Percentiles rank a stretch among this genome's conserved stretches.
Conservation (phyloP, 2,113 vertebrate genomes). For the Oxyruncus cristatus region DNA sequence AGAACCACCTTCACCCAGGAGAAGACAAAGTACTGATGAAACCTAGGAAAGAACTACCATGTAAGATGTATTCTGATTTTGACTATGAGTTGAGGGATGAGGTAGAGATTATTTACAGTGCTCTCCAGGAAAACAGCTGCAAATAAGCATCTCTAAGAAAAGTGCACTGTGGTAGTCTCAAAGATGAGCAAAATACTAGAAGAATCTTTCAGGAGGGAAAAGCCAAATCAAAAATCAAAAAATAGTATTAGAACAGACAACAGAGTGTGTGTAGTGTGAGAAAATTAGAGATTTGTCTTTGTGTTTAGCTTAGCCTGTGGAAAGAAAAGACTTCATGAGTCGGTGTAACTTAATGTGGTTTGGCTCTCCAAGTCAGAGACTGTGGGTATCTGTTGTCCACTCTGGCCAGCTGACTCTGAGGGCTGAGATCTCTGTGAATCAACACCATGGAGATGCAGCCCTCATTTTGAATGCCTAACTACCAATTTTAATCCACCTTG, state of each 20-base stretch:
- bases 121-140: not conserved
- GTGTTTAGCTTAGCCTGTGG: not conserved
- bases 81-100: not conserved
- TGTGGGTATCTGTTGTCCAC: not conserved
- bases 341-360: not conserved
- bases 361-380: not conserved
- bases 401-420: not conserved
- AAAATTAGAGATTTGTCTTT: not conserved
- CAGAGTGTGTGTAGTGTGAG: rapidly evolving
- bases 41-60: not conserved
- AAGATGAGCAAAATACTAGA: not conserved
- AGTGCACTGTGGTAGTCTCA: not conserved
- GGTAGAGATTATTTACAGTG: not conserved
- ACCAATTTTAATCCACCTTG: not conserved
- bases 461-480: not conserved
- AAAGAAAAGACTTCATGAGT: not conserved
- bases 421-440: not conserved
- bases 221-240: not conserved
- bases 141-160: not conserved
- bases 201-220: not conserved
- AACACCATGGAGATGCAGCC: not conserved
- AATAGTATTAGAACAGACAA: not conserved
- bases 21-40: not conserved
- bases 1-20: not conserved
- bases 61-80: not conserved